phyloP scores from a whole-genome alignment of 1,140 invertebrate genomes.

The Nasonia longicornis region DNA sequence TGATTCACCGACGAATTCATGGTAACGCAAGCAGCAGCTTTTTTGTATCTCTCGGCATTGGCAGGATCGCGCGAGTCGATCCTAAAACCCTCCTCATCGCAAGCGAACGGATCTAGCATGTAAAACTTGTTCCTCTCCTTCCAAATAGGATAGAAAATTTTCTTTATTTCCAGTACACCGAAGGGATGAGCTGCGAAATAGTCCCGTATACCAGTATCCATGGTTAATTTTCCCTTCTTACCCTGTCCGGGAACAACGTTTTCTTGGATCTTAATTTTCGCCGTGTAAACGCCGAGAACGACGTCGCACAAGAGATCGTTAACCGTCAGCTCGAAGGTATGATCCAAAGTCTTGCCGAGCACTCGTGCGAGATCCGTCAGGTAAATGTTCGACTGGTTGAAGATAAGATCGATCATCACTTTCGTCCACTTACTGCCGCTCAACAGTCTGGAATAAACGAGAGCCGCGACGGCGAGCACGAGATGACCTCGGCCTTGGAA shows the following conservation, averaged over 20 bases:
- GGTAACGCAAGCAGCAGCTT: conserved; percentile 55
- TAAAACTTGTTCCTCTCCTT: conserved; percentile 60
- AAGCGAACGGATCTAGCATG: conserved; percentile 63
- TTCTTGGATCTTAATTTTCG: conserved; percentile 59
- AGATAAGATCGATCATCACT: conserved; percentile 61
- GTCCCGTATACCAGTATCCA: conserved; percentile 53
- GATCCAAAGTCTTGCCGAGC: conserved; percentile 56
- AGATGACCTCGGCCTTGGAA: conserved; percentile 56
- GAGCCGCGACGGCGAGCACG: conserved; percentile 56
- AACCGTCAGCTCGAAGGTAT: conserved; percentile 57
- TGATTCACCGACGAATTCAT: conserved; percentile 63
- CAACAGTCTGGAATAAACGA: conserved; percentile 62
- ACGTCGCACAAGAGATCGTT: conserved; percentile 60
- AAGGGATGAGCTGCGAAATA: conserved; percentile 54
- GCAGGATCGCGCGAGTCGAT: conserved; percentile 47
- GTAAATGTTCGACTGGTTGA: conserved; percentile 64
- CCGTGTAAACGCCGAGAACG: conserved; percentile 62
- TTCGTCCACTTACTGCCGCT: conserved; percentile 61
- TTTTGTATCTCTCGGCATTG: conserved; percentile 37
- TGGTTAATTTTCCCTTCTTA: conserved; percentile 51
- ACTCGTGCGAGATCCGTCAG: conserved; percentile 59
- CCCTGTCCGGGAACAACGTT: conserved; percentile 58
- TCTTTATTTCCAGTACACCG: conserved; percentile 62
- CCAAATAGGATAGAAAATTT: conserved; percentile 63
- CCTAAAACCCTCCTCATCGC: conserved; percentile 60